Base-by-base conservation (phyloP, 2,888 invertebrate species). In the Ormyrus thymus region DNA sequence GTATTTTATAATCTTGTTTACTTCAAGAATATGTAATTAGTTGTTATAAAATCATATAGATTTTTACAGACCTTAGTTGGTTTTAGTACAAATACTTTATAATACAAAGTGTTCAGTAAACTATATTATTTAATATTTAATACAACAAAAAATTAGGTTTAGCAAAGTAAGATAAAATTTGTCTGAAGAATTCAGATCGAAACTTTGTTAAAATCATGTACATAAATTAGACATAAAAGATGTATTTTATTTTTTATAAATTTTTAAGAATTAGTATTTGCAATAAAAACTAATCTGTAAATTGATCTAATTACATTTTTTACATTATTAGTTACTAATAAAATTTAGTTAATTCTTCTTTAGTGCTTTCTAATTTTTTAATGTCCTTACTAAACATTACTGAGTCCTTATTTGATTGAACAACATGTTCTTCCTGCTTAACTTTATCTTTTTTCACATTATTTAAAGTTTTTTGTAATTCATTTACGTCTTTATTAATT, bases 281-380 rank as follows among this genome's bases (percentile, higher is more conserved):
- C 77, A 80, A 77, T 80, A 80, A 77, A 77, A 55, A 70, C 53
- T 64, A 65, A 76, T 71, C 64, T 74, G 59, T 80, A 75, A 76
- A 76, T 29, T 29, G 29, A 29, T 62, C 8, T 62, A 9, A n/a
- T 51, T n/a, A 62, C n/a, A 50, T 74, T 69, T 74, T 62, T 46
- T 74, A 64, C 10, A 72, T 50, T 59, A 55, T 71, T 78, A 76
- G 15, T 45, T 15, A 71, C 29, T 29, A 29, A n/a, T 45, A 61
- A 61, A 71, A 71, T 71, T 45, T 71, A 13, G 81, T 74, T 48
- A 89, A 82, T 76, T 88, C 78, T 11, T 83, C 71, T 3, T 83
- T 73, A 11, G 82, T 69, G 0, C 8, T 43, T 2, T 81, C 79
- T 11, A 83, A 81, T 58, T 82, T 79, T n/a, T 79, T 65, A 56